phyloP scores from a whole-genome alignment of 2,113 vertebrate genomes.

The Upupa epops region DNA sequence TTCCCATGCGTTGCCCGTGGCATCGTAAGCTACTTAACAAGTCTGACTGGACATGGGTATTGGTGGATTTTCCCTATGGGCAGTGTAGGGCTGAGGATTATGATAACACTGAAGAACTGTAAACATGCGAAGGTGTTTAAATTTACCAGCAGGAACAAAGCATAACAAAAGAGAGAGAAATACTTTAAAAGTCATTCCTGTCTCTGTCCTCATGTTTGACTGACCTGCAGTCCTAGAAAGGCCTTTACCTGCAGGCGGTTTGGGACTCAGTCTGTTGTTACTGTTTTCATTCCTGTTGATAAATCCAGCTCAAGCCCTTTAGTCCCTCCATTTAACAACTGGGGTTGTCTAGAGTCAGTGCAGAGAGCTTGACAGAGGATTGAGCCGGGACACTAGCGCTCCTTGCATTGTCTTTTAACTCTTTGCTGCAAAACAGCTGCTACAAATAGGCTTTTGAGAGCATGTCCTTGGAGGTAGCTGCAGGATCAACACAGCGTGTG shows the following conservation, averaged over 20 bases:
- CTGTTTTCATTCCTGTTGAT: not conserved
- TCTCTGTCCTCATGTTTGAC: not conserved
- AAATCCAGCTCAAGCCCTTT: not conserved
- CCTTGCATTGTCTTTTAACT: not conserved
- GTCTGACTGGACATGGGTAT: not conserved
- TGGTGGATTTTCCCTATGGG: not conserved
- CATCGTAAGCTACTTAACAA: not conserved
- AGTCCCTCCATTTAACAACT: not conserved
- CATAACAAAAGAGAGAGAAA: not conserved
- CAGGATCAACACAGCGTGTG: not conserved
- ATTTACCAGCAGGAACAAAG: slow-evolving; percentile 3
- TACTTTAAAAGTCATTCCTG: not conserved
- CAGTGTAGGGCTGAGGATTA: not conserved
- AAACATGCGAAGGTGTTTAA: not conserved
- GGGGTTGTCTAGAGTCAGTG: not conserved
- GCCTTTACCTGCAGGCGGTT: not conserved
- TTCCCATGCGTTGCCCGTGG: not conserved
- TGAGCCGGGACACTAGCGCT: not conserved
- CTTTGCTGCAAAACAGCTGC: not conserved
- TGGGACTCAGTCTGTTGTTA: not conserved
- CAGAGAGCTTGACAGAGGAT: not conserved
- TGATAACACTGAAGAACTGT: not conserved
- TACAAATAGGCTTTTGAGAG: not conserved
- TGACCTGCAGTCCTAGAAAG: not conserved
- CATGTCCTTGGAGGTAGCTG: not conserved